Evolutionary conservation across 37 sponge, comb jelly and placozoan genomes (phyloP).

Genomic region (Corticium candelabrum): DNA sequence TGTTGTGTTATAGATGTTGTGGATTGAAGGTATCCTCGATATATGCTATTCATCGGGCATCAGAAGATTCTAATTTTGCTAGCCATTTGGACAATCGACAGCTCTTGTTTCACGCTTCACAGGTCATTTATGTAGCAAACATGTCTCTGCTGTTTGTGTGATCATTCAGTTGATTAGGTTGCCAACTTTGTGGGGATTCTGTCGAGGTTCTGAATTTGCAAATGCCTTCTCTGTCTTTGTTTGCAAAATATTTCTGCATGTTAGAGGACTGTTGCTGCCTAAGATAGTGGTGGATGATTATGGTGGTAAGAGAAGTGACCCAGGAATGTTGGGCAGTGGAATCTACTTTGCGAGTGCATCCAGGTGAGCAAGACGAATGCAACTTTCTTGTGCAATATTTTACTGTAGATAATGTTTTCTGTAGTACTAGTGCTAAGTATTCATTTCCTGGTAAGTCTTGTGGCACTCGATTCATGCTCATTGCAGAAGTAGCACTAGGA

Average conservation of each 20-base stretch:
- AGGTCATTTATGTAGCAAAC: not conserved
- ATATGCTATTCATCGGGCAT: constrained; percentile 44
- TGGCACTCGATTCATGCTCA: constrained; percentile 67
- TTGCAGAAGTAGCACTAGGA: constrained; percentile 85
- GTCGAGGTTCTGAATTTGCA: constrained; percentile 41
- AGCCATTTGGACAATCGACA: constrained; percentile 57
- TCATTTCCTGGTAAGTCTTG: constrained; percentile 42
- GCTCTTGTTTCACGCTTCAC: constrained; percentile 77
- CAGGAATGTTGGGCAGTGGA: constrained; percentile 87
- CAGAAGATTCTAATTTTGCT: constrained; percentile 68
- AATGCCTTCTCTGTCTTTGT: not conserved
- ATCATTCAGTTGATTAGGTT: not conserved
- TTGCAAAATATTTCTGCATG: not conserved
- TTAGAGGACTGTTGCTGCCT: constrained; percentile 82
- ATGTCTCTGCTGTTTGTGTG: not conserved
- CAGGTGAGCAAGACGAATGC: constrained; percentile 42
- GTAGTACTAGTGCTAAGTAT: constrained; percentile 46
- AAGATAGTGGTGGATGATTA: constrained; percentile 89
- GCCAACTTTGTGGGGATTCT: constrained; percentile 81
- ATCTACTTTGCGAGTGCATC: constrained; percentile 89
- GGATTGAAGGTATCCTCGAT: constrained; percentile 26
- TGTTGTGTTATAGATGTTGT: not conserved
- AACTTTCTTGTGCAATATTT: not conserved
- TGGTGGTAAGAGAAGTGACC: constrained; percentile 79
- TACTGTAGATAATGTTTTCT: not conserved